Base-by-base conservation (phyloP, 2,888 invertebrate species). In the Drosophila austrosaltans region DNA sequence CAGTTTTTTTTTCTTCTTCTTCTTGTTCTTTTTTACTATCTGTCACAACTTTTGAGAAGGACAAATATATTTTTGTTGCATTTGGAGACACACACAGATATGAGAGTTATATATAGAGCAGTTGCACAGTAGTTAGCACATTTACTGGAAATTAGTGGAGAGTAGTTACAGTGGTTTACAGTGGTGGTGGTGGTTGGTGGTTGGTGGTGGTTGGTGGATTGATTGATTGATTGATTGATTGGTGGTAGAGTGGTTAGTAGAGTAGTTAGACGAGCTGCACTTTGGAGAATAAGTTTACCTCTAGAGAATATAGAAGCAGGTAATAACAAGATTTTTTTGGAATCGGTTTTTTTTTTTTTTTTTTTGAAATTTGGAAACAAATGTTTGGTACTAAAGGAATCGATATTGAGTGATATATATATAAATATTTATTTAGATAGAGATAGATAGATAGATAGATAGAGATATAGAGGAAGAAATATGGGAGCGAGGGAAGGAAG, bases 281-380 rank as follows among this genome's bases (percentile, higher is more conserved):
- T 89, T 72, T 77, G 89, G 72, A 79, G 77, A 65, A 66, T 69
- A 73, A 66, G 72, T 70, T 89, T 85, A 84, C 91, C 90, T 91
- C 91, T 90, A 90, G 81, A 87, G 86, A 78, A 82, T 81, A 82
- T 88, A 87, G 89, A 89, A 90, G 89, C 88, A 84, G 89, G 90
- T 77, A 82, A 57, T 56, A 79, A 77, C 58, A 82, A 66, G 72
- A 82, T 36, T 60, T 63, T 61, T 53, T 53, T 69, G 36, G 36
- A 36, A 36, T 71, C 61, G 16, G 8, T 53, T 58, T 63, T 66
- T 69, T 61, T 60, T 40, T 53, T 42, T 58, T 22, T 53, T 54
- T 64, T 63, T 56, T 66, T 72, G 63, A 63, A 78, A 69, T 67
- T 67, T 72, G 22, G 48, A 60, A 63, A 72, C 70, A 74, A 82